phyloP scores from a whole-genome alignment of 2,113 vertebrate genomes.

The Cricetomys ansorgei region DNA sequence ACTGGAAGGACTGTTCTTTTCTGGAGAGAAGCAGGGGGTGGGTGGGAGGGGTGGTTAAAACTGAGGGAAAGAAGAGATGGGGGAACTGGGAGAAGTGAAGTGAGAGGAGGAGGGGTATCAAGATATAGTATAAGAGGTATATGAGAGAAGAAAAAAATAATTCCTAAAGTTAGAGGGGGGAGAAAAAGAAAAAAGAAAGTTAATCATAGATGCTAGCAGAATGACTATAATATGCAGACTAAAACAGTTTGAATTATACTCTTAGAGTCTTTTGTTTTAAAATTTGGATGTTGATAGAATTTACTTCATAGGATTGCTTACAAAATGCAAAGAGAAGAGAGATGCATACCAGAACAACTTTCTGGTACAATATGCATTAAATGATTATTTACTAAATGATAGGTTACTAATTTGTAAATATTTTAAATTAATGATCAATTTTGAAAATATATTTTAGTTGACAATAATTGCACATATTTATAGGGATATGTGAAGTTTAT shows the following conservation, averaged over 20 bases:
- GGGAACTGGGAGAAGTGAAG: too few relatives aligned
- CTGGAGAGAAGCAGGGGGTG: too few relatives aligned
- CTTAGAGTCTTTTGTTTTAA: conserved; percentile 29
- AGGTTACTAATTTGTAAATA: background rate
- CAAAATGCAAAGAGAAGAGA: background rate
- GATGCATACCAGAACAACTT: background rate
- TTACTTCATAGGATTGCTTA: background rate
- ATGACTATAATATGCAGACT: background rate
- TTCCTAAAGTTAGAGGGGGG: too few relatives aligned
- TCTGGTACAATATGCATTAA: background rate
- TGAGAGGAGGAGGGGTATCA: too few relatives aligned
- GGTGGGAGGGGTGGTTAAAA: too few relatives aligned
- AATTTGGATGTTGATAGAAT: background rate
- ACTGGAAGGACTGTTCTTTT: too few relatives aligned
- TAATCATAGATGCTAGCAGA: background rate
- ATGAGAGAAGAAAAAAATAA: too few relatives aligned
- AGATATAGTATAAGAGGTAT: too few relatives aligned
- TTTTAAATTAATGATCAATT: background rate
- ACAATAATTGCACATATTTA: too few relatives aligned
- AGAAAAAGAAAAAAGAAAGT: too few relatives aligned
- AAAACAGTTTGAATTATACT: background rate
- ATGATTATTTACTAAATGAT: background rate
- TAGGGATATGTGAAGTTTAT: background rate
- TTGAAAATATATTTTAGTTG: background rate
- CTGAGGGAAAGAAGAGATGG: too few relatives aligned